Conservation (phyloP, 2,797 vertebrate species). For the Paguma larvata region DNA sequence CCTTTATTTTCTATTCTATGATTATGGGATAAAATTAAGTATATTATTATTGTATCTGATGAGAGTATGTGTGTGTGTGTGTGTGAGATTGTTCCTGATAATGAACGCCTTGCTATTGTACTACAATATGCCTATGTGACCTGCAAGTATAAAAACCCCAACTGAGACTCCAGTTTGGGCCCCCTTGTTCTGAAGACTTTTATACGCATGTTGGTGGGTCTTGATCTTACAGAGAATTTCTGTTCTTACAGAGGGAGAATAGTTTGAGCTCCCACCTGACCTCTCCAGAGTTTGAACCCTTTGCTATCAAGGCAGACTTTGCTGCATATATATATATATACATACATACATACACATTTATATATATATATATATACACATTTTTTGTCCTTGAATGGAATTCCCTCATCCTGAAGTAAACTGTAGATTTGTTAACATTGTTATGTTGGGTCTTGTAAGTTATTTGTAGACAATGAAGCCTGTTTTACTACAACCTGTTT, state of each 20-base stretch:
- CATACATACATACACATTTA: too few species aligned
- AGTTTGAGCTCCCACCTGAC: neutral
- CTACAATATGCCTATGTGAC: neutral
- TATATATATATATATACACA: too few species aligned
- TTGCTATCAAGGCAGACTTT: neutral
- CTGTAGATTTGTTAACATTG: neutral
- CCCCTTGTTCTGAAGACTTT: neutral
- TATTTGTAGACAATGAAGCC: neutral
- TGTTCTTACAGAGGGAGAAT: neutral
- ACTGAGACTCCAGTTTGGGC: neutral
- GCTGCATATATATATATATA: too few species aligned
- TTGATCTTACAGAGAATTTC: neutral
- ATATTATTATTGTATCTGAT: neutral
- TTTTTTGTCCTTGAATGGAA: neutral
- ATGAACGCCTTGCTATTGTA: neutral
- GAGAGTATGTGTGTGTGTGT: neutral
- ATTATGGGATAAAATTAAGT: neutral
- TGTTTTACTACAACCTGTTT: neutral
- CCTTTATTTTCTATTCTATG: neutral
- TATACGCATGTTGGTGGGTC: neutral
- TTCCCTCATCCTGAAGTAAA: neutral
- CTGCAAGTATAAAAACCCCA: neutral
- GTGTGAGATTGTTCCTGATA: neutral
- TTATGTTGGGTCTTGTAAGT: neutral
- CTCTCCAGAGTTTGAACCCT: neutral